Evolutionary conservation across 2,797 vertebrate species (phyloP).

Genomic region (Scarus forsteni): DNA sequence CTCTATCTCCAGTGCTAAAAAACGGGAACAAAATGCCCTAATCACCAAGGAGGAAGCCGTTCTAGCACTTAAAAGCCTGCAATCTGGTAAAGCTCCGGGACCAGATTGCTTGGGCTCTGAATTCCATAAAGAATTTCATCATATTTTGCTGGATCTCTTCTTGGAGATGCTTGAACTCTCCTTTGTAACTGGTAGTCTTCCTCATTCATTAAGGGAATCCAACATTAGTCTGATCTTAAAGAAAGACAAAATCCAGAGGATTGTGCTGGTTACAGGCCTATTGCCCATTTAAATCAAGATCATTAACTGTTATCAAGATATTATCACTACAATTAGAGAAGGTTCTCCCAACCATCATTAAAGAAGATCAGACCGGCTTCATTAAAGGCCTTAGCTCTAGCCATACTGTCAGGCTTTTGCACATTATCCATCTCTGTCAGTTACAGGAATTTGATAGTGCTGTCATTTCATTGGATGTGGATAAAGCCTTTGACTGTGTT

Average conservation of each 20-base stretch:
- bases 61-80: not conserved
- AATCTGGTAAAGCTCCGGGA: not conserved
- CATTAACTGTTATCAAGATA: too few relatives aligned
- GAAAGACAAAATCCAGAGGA: too few relatives aligned
- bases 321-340: too few relatives aligned
- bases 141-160: too few relatives aligned
- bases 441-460: not conserved
- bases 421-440: not conserved
- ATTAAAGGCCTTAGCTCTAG: not conserved
- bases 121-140: not conserved
- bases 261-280: too few relatives aligned
- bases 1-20: not conserved
- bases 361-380: not conserved
- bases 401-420: not conserved
- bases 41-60: not conserved
- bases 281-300: too few relatives aligned
- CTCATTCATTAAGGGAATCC: too few relatives aligned
- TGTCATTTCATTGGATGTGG: not conserved
- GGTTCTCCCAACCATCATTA: not conserved
- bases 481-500: not conserved
- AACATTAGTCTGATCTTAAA: too few relatives aligned
- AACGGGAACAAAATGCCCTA: not conserved
- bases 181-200: too few relatives aligned
- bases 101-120: slow-evolving; percentile 4
- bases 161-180: too few relatives aligned